A percentile compares a stretch with the other conserved stretches of the same genome.
phyloP scores from a whole-genome alignment of 1,140 invertebrate species.

The Latrodectus geometricus region DNA sequence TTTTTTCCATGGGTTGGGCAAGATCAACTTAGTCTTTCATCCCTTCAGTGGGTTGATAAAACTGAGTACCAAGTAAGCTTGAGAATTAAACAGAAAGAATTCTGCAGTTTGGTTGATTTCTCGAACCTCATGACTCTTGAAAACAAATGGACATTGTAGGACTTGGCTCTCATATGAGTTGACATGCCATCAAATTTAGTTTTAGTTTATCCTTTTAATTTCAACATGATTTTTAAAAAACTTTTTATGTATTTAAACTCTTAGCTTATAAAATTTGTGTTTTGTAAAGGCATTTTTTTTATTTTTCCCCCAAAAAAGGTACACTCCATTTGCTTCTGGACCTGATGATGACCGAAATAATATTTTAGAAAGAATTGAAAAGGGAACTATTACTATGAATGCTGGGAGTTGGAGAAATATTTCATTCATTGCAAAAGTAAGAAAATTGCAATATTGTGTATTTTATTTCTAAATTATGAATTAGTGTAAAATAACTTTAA shows the following conservation, averaged over 20 bases:
- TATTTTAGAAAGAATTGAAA: constrained; percentile 90
- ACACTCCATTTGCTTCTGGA: constrained; percentile 94
- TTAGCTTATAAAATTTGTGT: neutral
- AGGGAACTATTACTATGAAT: constrained; percentile 85
- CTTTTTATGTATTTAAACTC: neutral
- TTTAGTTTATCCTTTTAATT: too few relatives aligned
- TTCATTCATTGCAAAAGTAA: constrained; percentile 83
- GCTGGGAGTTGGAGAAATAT: constrained; percentile 81
- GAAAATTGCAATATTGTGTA: neutral
- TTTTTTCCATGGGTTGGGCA: too few relatives aligned
- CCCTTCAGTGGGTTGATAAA: too few relatives aligned
- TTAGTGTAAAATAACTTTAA: neutral
- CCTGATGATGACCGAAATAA: constrained; percentile 90
- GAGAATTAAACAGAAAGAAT: too few relatives aligned
- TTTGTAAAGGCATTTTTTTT: neutral
- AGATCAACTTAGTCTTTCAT: too few relatives aligned
- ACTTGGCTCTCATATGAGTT: too few relatives aligned
- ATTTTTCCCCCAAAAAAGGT: constrained; percentile 70
- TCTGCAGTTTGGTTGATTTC: too few relatives aligned
- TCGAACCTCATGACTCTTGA: too few relatives aligned
- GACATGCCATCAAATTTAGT: too few relatives aligned
- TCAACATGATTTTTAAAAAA: too few relatives aligned
- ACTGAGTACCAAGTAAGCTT: too few relatives aligned
- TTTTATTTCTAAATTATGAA: neutral
- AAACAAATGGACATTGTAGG: too few relatives aligned